These are phyloP conservation scores for Bos javanicus DNA, from an alignment of 2,113 vertebrate genomes.

Conservation along the genomic window DNA sequence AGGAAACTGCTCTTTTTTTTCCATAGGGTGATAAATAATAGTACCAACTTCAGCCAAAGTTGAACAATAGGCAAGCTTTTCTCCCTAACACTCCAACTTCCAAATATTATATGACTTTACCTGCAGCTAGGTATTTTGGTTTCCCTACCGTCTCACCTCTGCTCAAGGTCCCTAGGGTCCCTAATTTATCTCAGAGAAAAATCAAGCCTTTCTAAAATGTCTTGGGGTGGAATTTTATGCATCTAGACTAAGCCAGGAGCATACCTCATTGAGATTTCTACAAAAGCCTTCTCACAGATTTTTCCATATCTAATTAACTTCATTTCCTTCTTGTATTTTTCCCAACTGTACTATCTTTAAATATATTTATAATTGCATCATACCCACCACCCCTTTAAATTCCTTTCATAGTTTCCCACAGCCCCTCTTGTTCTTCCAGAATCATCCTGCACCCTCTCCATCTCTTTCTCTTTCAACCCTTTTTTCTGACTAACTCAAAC, in stretches of 20 bases:
- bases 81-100: background rate
- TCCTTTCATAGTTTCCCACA: background rate
- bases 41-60: background rate
- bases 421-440: background rate
- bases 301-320: background rate
- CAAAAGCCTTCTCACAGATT: background rate
- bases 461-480: background rate
- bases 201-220: background rate
- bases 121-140: background rate
- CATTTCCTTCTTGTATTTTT: background rate
- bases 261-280: background rate
- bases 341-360: background rate
- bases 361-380: background rate
- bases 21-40: background rate
- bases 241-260: background rate
- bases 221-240: background rate
- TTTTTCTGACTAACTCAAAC: background rate
- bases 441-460: background rate
- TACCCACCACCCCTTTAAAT: background rate
- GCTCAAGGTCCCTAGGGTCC: background rate
- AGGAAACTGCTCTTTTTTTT: background rate
- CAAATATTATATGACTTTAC: background rate
- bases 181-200: background rate
- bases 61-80: background rate
- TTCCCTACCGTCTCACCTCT: background rate